phyloP scores from a whole-genome alignment of 2,113 vertebrate genomes.

The Meles meles region DNA sequence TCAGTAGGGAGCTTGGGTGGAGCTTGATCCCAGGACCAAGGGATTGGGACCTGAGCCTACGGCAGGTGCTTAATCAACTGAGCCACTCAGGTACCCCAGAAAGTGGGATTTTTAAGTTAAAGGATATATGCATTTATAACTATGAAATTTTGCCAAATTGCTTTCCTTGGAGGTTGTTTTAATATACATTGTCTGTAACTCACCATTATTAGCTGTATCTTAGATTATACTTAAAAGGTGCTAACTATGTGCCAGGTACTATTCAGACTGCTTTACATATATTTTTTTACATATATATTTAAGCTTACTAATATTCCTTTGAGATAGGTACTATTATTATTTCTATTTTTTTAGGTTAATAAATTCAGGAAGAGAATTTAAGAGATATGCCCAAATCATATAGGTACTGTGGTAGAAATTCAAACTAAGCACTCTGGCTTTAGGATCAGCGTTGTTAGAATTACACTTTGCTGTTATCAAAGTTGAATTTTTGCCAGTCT shows the following conservation, averaged over 20 bases:
- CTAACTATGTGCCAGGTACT: neutral
- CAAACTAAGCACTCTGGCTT: neutral
- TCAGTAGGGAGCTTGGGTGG: neutral
- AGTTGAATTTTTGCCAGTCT: slow-evolving; percentile 16
- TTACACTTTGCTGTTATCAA: slow-evolving; percentile 14
- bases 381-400: slow-evolving; percentile 1
- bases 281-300: neutral
- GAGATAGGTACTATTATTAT: neutral
- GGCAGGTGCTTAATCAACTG: neutral
- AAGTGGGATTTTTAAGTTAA: slow-evolving; percentile 37
- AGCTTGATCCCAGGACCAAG: neutral
- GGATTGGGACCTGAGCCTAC: neutral
- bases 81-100: neutral
- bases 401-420: neutral
- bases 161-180: neutral
- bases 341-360: slow-evolving; percentile 41
- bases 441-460: neutral
- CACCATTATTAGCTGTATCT: neutral
- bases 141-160: slow-evolving; percentile 4
- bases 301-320: slow-evolving; percentile 14
- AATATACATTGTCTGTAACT: neutral
- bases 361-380: slow-evolving; percentile 16
- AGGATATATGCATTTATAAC: neutral
- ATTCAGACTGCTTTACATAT: neutral
- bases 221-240: neutral